Percentiles rank a stretch among this genome's conserved stretches.
Conservation (phyloP, 2,113 vertebrate genomes). For the Nycticebus coucang region DNA sequence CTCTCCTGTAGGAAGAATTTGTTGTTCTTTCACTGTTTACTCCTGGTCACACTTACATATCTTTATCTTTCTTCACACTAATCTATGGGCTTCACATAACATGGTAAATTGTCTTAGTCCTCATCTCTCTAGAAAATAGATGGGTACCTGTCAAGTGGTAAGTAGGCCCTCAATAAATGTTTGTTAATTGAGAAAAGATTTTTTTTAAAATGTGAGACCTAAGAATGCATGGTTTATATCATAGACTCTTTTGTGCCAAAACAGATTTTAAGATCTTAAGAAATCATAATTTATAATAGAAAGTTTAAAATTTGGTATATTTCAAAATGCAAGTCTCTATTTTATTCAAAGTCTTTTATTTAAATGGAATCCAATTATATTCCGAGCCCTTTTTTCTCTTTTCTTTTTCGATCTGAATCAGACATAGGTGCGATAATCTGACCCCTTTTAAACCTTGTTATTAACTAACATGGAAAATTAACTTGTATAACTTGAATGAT, state of each 20-base stretch:
- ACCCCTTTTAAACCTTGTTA: background rate
- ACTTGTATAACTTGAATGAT: conserved; percentile 2
- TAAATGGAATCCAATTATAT: background rate
- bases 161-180: background rate
- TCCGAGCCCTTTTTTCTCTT: background rate
- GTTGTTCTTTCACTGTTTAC: background rate
- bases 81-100: background rate
- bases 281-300: background rate
- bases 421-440: background rate
- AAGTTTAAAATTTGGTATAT: conserved; percentile 1
- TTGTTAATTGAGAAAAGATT: conserved; percentile 44
- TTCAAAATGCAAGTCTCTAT: background rate
- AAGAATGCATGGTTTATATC: conserved; percentile 19
- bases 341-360: conserved; percentile 42
- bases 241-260: background rate
- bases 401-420: too few relatives aligned
- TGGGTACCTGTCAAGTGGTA: background rate
- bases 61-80: background rate
- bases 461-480: background rate
- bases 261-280: background rate
- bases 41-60: background rate
- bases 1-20: background rate
- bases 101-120: background rate
- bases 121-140: background rate
- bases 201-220: background rate